Evolutionary conservation across 1,140 invertebrate genomes (phyloP), one percentile per base, ranked within the genome.

Genomic region (Spodoptera litura): DNA sequence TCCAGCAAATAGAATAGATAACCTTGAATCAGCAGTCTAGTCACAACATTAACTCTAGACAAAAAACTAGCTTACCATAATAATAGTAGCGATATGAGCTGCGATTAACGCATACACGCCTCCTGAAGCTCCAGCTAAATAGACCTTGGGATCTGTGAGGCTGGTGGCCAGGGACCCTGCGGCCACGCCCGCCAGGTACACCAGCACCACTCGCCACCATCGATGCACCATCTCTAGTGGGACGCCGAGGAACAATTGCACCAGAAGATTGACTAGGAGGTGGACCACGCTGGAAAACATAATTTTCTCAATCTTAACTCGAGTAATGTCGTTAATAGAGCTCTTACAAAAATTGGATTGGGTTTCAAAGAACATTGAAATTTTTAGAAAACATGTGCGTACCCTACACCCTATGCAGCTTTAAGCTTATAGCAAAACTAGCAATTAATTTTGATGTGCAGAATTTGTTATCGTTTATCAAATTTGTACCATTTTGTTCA

Each of bases 51-150:
- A 3, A 31, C 31, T 31, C 31, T 31, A 4, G 31, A 31, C 4
- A 44, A 44, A 44, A 6, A 6, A 9, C 38, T 10, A 9, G 84
- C 89, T 95, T 92, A 98, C 98, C 96, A 99, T 97, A 80, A 99
- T 96, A 53, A 99, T 97, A 25, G 98, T 99, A 13, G 99, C 98
- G 58, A 99, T 96, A 90, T 99, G 99, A 12, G 99, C 99, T 0
- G 99, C 97, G 25, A 99, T 98, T 6, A 99, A 87, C 5, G 99
- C 98, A 93, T 99, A 99, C 0, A 99, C 99, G 0, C 99, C 99
- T 11, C 98, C 99, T 53, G 98, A 99, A 8, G 99, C 99, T 27
- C 99, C 99, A 11, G 98, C 99, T 4, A 99, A 93, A 84, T 96
- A 98, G 2, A 98, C 97, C 55, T 93, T 90, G 0, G 98, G 98